Conservation (phyloP, 2,797 vertebrate species). For the Smutsia temminckii region DNA sequence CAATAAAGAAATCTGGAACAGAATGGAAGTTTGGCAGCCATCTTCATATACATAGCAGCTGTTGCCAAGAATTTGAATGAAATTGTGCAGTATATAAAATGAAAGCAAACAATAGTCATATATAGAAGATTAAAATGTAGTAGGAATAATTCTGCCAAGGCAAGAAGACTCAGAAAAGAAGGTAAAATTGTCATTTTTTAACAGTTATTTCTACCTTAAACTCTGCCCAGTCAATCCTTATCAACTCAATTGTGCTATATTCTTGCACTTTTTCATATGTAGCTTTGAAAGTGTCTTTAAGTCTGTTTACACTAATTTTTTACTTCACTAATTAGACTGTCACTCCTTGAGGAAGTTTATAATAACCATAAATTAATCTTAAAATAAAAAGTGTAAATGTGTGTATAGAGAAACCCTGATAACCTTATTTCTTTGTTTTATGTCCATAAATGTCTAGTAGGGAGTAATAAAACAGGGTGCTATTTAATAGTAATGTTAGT, state of each 20-base stretch:
- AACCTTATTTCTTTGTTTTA: not conserved
- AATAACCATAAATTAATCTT: slow-evolving; percentile 17
- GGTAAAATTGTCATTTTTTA: not conserved
- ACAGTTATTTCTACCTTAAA: not conserved
- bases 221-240: not conserved
- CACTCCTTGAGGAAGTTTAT: not conserved
- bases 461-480: not conserved
- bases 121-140: not conserved
- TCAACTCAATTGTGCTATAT: not conserved
- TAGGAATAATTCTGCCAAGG: not conserved
- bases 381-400: not conserved
- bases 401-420: not conserved
- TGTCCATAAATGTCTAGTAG: not conserved
- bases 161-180: not conserved
- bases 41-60: not conserved
- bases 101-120: not conserved
- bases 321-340: not conserved
- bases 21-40: not conserved
- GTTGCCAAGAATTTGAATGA: not conserved
- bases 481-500: not conserved
- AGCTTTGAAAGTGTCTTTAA: slow-evolving; percentile 3
- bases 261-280: not conserved
- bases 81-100: not conserved
- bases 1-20: not conserved
- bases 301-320: not conserved